Evolutionary conservation across 2,888 invertebrate species (phyloP), one percentile per base, ranked within the genome.

Genomic region (Nomada goodeniana): DNA sequence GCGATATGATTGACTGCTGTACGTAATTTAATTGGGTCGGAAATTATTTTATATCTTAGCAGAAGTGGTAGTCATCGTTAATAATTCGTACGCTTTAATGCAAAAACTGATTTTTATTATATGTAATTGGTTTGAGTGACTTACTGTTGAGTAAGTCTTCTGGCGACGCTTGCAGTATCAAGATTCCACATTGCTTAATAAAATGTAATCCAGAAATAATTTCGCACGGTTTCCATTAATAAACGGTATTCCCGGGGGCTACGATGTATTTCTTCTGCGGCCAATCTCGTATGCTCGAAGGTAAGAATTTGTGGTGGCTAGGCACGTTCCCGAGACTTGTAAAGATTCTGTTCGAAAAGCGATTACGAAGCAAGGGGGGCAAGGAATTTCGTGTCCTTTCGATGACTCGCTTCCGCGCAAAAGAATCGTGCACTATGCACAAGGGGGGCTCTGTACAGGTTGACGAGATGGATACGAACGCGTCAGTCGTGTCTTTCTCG

Each of bases 401-500:
- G 52, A 29, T 0, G 67, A 64, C 44, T 20, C 57, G 15, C 44
- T 69, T 29, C 2, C 50, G 63, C n/a, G 29, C 42, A 42, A 29
- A 55, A 18, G 15, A 61, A 23, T 50, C 20, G 47, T 53, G 67
- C 18, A 68, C 18, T 13, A 23, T 23, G 20, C 23, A 20, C 44
- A 20, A 65, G 76, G 44, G 44, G 29, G 64, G 26, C 26, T 59
- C 26, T 59, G 42, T 26, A 26, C 44, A 61, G 26, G 59, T 55
- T 65, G 77, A 71, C 74, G 50, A 69, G 61, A 76, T 65, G 71
- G 69, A 78, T 82, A 75, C 65, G 61, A 57, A 82, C 57, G 50
- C 60, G 75, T 77, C 82, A 52, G 57, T 76, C 72, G 72, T 68
- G 79, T 80, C 74, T 59, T 44, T 73, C 73, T n/a, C 76, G 65